Percentiles rank a stretch among this genome's conserved stretches.
Evolutionary conservation across 1,140 invertebrate genomes (phyloP).

Genomic region (Eciton burchellii): DNA sequence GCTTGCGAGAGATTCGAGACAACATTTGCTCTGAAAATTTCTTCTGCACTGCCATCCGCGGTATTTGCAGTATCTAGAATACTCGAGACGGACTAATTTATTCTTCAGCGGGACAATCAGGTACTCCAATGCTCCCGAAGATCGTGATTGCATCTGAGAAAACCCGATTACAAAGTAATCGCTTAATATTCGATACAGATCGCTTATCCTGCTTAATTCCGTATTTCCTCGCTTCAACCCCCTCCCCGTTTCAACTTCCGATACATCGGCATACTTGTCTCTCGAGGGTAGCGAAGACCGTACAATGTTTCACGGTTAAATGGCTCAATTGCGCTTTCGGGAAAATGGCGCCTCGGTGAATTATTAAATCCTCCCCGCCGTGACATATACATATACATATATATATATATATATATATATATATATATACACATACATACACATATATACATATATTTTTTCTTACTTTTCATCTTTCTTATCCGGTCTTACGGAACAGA

Average conservation of each 20-base stretch:
- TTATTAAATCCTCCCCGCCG: conserved; percentile 60
- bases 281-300: conserved; percentile 2
- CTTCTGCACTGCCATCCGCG: too few species aligned
- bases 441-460: conserved; percentile 62
- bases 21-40: too few species aligned
- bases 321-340: conserved; percentile 48
- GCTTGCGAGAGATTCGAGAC: too few species aligned
- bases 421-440: too few species aligned
- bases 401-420: too few species aligned
- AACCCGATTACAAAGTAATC: too few species aligned
- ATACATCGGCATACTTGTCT: conserved; percentile 7
- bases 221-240: too few species aligned
- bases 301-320: conserved; percentile 60
- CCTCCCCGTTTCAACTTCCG: too few species aligned
- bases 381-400: too few species aligned
- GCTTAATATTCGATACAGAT: too few species aligned
- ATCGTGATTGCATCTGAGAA: neutral
- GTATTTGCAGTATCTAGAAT: neutral
- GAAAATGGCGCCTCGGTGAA: conserved; percentile 46
- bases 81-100: conserved; percentile 2
- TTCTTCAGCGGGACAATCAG: conserved; percentile 54
- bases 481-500: conserved; percentile 15
- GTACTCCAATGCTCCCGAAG: conserved; percentile 10
- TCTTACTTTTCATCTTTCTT: conserved; percentile 37
- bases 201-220: too few species aligned